phyloP scores from a whole-genome alignment of 2,797 vertebrate species.

The Peromyscus melanophrys region DNA sequence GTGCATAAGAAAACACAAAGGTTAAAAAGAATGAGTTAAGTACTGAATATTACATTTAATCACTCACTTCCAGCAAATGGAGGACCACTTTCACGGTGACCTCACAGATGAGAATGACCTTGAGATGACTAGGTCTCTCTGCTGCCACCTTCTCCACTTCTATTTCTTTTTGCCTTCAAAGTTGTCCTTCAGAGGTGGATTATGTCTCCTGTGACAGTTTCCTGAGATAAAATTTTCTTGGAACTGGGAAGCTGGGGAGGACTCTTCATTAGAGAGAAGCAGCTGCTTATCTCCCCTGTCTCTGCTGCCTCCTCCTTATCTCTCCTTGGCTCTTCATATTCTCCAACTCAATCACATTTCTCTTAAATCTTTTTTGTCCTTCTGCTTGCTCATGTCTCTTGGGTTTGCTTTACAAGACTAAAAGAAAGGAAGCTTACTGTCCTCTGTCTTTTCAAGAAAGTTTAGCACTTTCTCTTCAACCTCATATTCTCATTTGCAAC shows the following conservation, averaged over 20 bases:
- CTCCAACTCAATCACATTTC: slow-evolving; percentile 70
- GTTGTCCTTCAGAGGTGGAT: slow-evolving; percentile 64
- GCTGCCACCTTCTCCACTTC: not conserved
- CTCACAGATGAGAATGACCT: slow-evolving; percentile 76
- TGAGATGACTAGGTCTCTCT: not conserved
- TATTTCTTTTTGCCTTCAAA: not conserved
- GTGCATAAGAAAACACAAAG: not conserved
- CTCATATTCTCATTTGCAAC: slow-evolving; percentile 22
- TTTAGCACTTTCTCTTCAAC: not conserved
- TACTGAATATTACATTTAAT: slow-evolving; percentile 39
- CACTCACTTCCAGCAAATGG: not conserved
- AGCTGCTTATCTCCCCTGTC: slow-evolving; percentile 82
- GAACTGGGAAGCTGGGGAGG: slow-evolving; percentile 70
- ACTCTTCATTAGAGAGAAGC: slow-evolving; percentile 83
- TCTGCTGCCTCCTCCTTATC: slow-evolving; percentile 76
- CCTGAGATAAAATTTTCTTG: slow-evolving; percentile 80
- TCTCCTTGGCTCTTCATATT: slow-evolving; percentile 44
- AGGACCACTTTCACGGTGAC: not conserved
- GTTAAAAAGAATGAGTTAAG: not conserved
- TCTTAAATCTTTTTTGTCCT: slow-evolving; percentile 71
- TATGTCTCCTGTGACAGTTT: slow-evolving; percentile 79
- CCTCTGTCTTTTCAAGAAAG: slow-evolving; percentile 23
- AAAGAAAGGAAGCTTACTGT: slow-evolving; percentile 65
- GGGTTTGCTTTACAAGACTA: slow-evolving; percentile 80
- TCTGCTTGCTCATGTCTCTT: slow-evolving; percentile 52